Conservation (phyloP, 2,113 vertebrate species). For the Oxygymnocypris stewartii region DNA sequence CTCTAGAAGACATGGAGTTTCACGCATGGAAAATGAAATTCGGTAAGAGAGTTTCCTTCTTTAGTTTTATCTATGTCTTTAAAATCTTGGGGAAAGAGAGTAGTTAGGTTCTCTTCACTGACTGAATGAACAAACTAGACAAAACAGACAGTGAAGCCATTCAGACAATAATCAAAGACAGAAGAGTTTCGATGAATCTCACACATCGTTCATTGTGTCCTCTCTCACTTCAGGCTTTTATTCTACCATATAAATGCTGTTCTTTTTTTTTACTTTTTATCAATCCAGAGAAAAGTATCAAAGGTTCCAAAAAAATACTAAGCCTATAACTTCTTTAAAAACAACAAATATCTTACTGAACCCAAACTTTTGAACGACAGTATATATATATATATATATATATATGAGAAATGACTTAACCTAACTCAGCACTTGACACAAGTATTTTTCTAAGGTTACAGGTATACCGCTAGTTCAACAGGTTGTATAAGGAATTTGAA, state of each 20-base stretch:
- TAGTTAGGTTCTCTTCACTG: background rate
- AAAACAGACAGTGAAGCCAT: background rate
- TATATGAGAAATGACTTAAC: background rate
- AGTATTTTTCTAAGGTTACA: background rate
- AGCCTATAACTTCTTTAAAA: too few relatives aligned
- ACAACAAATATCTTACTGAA: too few relatives aligned
- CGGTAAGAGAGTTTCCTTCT: constrained; percentile 63
- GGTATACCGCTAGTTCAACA: too few relatives aligned
- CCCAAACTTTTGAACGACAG: too few relatives aligned
- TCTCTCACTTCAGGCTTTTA: background rate
- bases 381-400: too few relatives aligned
- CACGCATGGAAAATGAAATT: constrained; percentile 77
- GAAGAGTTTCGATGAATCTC: background rate
- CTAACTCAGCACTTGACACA: background rate
- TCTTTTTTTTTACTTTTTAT: background rate
- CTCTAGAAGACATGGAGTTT: constrained; percentile 78
- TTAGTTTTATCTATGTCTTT: background rate
- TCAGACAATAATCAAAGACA: background rate
- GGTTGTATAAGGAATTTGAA: too few relatives aligned
- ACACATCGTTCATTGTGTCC: background rate
- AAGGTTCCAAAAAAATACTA: too few relatives aligned
- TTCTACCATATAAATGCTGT: too few relatives aligned
- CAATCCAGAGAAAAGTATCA: background rate
- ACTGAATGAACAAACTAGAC: background rate
- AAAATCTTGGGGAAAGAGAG: background rate